A percentile compares a stretch with the other conserved stretches of the same genome.
phyloP scores from a whole-genome alignment of 1,140 invertebrate genomes.

The Neodiprion pinetum region DNA sequence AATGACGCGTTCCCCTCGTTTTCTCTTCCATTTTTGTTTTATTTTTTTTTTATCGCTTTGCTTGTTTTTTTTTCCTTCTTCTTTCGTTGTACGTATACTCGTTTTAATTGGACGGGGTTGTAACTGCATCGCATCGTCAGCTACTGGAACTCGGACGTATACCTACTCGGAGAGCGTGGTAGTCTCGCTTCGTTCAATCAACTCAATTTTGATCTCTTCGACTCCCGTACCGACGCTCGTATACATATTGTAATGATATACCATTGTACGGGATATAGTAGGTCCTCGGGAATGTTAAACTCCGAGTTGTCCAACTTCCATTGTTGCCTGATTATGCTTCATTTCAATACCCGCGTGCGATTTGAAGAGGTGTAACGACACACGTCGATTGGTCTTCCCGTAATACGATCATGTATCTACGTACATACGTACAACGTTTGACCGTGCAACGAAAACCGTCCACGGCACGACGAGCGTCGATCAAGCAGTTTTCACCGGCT shows the following conservation, averaged over 20 bases:
- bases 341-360: too few species aligned
- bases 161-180: not conserved
- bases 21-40: not conserved
- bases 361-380: too few species aligned
- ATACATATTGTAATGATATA: not conserved
- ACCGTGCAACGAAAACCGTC: too few species aligned
- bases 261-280: not conserved
- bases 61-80: not conserved
- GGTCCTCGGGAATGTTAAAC: not conserved
- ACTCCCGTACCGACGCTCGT: not conserved
- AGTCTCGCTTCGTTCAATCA: not conserved
- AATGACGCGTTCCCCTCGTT: not conserved
- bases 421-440: too few species aligned
- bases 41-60: not conserved
- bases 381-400: too few species aligned
- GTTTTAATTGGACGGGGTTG: not conserved
- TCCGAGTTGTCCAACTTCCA: not conserved
- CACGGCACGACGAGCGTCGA: too few species aligned
- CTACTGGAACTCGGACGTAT: too few species aligned
- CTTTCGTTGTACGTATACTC: not conserved
- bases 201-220: conserved; percentile 5
- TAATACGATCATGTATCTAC: too few species aligned
- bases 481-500: too few species aligned
- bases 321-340: too few species aligned
- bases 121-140: too few species aligned